Evolutionary conservation across 2,888 invertebrate species (phyloP), one percentile per base, ranked within the genome.

Genomic region (Merodon equestris): DNA sequence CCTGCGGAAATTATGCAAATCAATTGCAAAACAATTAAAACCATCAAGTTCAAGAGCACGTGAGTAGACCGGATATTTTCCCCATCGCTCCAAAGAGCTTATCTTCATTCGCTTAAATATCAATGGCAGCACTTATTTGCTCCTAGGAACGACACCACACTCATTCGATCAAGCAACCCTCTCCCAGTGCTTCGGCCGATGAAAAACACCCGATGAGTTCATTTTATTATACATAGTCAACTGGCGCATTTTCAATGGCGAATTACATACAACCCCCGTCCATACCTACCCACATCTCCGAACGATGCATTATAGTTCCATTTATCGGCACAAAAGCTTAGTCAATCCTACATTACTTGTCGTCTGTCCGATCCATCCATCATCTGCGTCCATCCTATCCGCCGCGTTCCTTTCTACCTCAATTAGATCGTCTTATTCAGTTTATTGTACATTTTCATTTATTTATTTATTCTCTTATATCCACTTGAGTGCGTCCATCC

Each of bases 281-380:
- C 19, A 18, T 18, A 9, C 14, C 36, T 18, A 9, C 15, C 9
- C 12, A 5, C 47, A 27, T 17, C 17, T 4, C 34, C 10, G 27
- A 44, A 45, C 27, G 53, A 47, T 44, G 34, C 50, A 47, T 57
- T 57, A 48, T 56, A 61, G 40, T 54, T 9, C 18, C 38, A 70
- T 70, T 64, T 51, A 13, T 10, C 19, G 45, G 63, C 13, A 72
- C 71, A 72, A 72, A 72, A 72, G 63, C 71, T 63, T 53, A 40
- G 53, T 53, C 63, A 63, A 54, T 48, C 27, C 47, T 38, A 17
- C 13, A 45, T 17, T 38, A 27, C 58, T 19, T 17, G 18, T 64
- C 9, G 50, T n/a, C 60, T 40, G 38, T n/a, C 9, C 45, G 14
- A 14, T 48, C 38, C 19, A 38, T 38, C 38, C 9, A 12, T 1